phyloP scores from a whole-genome alignment of 2,113 vertebrate genomes.

The Romanogobio albipinnatus region DNA sequence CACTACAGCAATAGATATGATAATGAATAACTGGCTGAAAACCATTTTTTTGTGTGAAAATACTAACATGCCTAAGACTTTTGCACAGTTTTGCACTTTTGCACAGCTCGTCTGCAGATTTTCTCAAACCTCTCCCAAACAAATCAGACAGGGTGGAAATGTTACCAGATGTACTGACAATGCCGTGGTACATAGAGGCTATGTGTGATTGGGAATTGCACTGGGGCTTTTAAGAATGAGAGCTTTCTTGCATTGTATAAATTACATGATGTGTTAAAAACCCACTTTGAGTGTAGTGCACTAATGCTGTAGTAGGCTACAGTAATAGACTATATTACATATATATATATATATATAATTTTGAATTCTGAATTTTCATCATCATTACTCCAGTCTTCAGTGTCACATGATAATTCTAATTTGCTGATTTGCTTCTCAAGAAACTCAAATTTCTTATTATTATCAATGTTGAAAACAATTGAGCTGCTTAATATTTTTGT shows the following conservation, averaged over 20 bases:
- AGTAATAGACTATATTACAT: too few species aligned
- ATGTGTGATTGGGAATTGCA: constrained; percentile 22
- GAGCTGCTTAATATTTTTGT: too few species aligned
- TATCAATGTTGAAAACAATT: neutral
- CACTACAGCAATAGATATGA: too few species aligned
- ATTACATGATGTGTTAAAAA: neutral
- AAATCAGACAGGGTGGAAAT: constrained; percentile 50
- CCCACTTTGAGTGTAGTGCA: neutral
- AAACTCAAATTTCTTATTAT: neutral
- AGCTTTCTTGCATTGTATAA: neutral
- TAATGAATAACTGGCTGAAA: too few species aligned
- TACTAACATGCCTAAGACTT: too few species aligned
- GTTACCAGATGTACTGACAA: constrained; percentile 42
- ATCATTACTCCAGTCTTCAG: neutral
- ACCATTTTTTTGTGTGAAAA: too few species aligned
- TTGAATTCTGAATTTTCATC: neutral
- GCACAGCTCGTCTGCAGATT: constrained; percentile 68
- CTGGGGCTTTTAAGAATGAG: neutral
- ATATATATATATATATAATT: too few species aligned
- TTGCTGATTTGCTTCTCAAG: neutral
- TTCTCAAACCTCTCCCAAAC: constrained; percentile 63
- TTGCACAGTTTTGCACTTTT: too few species aligned
- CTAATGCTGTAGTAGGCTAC: neutral
- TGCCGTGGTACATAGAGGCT: constrained; percentile 35
- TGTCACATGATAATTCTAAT: neutral